phyloP scores from a whole-genome alignment of 2,888 invertebrate species.

The Spisula subtruncata region DNA sequence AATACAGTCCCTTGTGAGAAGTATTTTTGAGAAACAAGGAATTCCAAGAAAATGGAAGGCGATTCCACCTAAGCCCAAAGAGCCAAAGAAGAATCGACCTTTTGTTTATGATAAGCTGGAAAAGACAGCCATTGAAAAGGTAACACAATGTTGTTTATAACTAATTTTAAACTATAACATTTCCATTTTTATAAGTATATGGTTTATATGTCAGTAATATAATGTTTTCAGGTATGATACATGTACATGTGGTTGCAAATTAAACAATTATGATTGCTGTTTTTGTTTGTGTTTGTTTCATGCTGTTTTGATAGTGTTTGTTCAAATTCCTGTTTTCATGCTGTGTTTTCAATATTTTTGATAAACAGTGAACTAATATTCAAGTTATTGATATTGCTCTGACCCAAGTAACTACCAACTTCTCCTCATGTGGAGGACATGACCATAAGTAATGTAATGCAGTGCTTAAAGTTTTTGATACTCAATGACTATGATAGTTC shows the following conservation, averaged over 20 bases:
- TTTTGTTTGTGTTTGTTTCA: not conserved
- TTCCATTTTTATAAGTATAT: too few relatives aligned
- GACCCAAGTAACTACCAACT: too few relatives aligned
- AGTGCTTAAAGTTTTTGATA: too few relatives aligned
- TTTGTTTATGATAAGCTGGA: conserved; percentile 73
- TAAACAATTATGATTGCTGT: too few relatives aligned
- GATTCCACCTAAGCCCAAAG: conserved; percentile 60
- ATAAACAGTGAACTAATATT: too few relatives aligned
- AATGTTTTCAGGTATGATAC: not conserved
- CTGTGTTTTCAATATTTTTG: too few relatives aligned
- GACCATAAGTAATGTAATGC: too few relatives aligned
- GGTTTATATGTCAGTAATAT: too few relatives aligned
- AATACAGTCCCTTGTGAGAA: conserved; percentile 81
- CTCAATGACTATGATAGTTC: too few relatives aligned
- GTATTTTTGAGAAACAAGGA: conserved; percentile 79
- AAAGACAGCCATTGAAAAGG: conserved; percentile 74
- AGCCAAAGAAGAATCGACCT: conserved; percentile 64
- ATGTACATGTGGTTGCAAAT: too few relatives aligned
- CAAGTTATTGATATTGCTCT: too few relatives aligned
- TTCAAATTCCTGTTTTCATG: not conserved
- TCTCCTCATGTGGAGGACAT: too few relatives aligned
- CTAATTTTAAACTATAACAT: not conserved
- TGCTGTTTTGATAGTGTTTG: not conserved
- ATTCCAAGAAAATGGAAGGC: conserved; percentile 75
- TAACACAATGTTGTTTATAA: conserved; percentile 36